Percentiles rank a stretch among this genome's conserved stretches.
These are phyloP conservation scores for Synanthedon tipuliformis DNA, from an alignment of 2,888 invertebrate species.

Conservation along the genomic window DNA sequence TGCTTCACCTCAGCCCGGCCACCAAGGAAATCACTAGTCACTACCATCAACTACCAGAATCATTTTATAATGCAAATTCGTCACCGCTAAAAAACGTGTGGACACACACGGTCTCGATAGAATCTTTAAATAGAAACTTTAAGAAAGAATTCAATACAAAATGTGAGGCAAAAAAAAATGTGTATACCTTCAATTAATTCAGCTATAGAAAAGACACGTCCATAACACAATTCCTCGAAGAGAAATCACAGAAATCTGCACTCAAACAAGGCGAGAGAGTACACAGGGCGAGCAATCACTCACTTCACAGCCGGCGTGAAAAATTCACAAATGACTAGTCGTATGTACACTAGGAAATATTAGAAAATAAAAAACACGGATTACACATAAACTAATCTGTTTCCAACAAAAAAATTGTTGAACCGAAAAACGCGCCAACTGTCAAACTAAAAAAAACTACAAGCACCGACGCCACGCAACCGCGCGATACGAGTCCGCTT, in stretches of 20 bases:
- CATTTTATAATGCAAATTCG: neutral
- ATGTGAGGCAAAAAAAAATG: neutral
- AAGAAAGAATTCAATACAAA: neutral
- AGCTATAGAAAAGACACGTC: constrained; percentile 28
- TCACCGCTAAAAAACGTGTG: neutral
- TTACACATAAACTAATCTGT: constrained; percentile 67
- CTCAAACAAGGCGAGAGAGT: constrained; percentile 48
- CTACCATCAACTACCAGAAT: neutral
- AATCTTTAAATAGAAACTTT: constrained; percentile 28
- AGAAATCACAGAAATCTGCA: constrained; percentile 62
- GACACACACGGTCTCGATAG: constrained; percentile 50
- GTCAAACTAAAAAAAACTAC: constrained; percentile 67
- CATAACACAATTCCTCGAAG: constrained; percentile 45
- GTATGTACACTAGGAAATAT: constrained; percentile 47
- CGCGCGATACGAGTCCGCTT: constrained; percentile 65
- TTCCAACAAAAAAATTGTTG: constrained; percentile 56
- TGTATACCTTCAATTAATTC: constrained; percentile 44
- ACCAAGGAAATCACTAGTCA: constrained; percentile 40
- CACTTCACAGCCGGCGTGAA: constrained; percentile 58
- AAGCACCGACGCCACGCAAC: constrained; percentile 65
- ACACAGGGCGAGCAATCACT: constrained; percentile 57
- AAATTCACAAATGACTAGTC: constrained; percentile 60
- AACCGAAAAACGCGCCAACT: constrained; percentile 67
- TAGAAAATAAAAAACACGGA: constrained; percentile 57
- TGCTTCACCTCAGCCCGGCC: constrained; percentile 54